These are phyloP conservation scores for Pelecanus crispus DNA, from an alignment of 2,113 vertebrate species.

Conservation along the genomic window DNA sequence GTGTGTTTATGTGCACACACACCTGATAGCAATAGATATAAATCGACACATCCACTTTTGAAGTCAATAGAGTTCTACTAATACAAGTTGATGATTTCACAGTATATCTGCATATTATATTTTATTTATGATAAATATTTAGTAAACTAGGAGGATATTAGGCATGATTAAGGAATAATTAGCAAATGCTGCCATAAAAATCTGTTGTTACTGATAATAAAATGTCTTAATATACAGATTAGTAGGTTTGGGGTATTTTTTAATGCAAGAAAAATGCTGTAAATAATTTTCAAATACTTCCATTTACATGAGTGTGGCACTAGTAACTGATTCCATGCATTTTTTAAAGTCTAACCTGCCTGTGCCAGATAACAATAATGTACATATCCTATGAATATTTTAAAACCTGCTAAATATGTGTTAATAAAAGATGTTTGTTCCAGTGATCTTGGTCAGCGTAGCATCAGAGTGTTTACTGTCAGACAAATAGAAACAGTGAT, in stretches of 20 bases:
- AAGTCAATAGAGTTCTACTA: neutral
- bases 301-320: neutral
- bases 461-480: neutral
- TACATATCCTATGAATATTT: conserved; percentile 60
- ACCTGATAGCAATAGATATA: neutral
- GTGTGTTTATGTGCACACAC: neutral
- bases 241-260: neutral
- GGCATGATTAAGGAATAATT: neutral
- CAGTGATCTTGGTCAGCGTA: conserved; percentile 27
- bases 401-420: conserved; percentile 29
- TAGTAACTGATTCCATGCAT: conserved; percentile 24
- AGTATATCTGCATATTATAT: neutral
- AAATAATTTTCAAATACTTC: conserved; percentile 27
- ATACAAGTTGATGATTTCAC: neutral
- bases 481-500: conserved; percentile 32
- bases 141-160: neutral
- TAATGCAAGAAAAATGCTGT: neutral
- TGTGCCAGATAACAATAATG: conserved; percentile 33
- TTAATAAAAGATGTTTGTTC: conserved; percentile 54
- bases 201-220: neutral
- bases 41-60: neutral
- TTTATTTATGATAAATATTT: neutral
- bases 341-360: conserved; percentile 44
- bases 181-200: neutral
- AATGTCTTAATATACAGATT: neutral